phyloP scores from a whole-genome alignment of 2,888 invertebrate species.

The Alitta virens region DNA sequence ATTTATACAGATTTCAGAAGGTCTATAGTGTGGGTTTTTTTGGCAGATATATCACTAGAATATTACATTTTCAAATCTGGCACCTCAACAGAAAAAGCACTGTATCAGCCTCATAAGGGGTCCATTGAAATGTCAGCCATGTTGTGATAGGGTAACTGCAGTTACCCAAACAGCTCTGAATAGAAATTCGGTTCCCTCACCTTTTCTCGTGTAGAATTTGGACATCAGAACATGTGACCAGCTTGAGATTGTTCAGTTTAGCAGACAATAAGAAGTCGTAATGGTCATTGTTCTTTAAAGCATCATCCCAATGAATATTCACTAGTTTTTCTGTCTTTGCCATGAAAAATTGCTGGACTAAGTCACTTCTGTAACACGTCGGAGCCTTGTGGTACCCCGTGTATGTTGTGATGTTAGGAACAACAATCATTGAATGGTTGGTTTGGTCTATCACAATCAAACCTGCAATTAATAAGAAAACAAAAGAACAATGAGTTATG shows the following conservation, averaged over 20 bases:
- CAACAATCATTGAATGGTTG: neutral
- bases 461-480: neutral
- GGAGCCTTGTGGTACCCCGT: neutral
- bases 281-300: slow-evolving; percentile 13
- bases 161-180: too few species aligned
- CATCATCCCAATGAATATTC: slow-evolving; percentile 12
- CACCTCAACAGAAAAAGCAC: too few species aligned
- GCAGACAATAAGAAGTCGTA: slow-evolving; percentile 14
- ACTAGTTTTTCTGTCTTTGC: slow-evolving; percentile 4
- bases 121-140: too few species aligned
- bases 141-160: too few species aligned
- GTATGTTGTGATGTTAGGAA: slow-evolving; percentile 12
- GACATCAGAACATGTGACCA: slow-evolving; percentile 10
- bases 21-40: too few species aligned
- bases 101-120: too few species aligned
- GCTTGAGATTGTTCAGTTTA: neutral
- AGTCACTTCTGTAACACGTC: slow-evolving; percentile 5
- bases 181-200: too few species aligned
- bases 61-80: too few species aligned
- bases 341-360: slow-evolving; percentile 17
- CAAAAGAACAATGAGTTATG: too few species aligned
- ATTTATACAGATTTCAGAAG: too few species aligned
- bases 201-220: slow-evolving; percentile 10
- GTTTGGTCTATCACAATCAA: neutral
- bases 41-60: too few species aligned